Conservation (phyloP, 2,888 invertebrate genomes). For the Andrena bicolor region DNA sequence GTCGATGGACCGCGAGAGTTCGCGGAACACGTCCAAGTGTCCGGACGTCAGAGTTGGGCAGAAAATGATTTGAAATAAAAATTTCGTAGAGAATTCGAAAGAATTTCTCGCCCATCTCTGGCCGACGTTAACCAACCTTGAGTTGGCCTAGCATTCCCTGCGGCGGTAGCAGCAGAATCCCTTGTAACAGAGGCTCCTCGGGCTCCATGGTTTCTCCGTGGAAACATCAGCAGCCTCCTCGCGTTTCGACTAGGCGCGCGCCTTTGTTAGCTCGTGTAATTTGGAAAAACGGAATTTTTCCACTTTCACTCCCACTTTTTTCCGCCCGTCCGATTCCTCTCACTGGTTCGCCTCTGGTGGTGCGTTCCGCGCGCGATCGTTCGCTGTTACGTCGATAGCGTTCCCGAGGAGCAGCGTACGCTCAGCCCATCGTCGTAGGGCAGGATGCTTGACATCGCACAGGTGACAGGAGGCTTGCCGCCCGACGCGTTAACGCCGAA, state of each 20-base stretch:
- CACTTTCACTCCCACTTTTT: constrained; percentile 70
- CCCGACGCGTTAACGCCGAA: constrained; percentile 44
- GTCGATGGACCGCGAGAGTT: not conserved
- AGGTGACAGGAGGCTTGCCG: constrained; percentile 17
- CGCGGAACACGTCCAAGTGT: not conserved
- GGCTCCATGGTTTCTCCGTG: constrained; percentile 87
- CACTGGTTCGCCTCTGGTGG: constrained; percentile 49
- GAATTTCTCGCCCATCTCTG: too few relatives aligned
- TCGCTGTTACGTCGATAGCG: constrained; percentile 60
- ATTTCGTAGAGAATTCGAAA: too few relatives aligned
- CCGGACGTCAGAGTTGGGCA: too few relatives aligned
- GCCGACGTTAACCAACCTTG: constrained; percentile 91
- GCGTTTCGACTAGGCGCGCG: constrained; percentile 27
- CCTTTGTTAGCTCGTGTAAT: constrained; percentile 47
- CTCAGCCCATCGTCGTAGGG: constrained; percentile 68
- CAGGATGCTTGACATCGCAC: constrained; percentile 67
- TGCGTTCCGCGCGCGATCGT: constrained; percentile 38
- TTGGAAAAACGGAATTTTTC: constrained; percentile 58
- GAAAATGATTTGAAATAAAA: too few relatives aligned
- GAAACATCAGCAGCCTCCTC: constrained; percentile 52
- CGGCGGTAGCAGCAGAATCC: constrained; percentile 92
- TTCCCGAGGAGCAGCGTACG: constrained; percentile 27
- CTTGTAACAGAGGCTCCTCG: constrained; percentile 91
- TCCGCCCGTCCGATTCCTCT: constrained; percentile 54
- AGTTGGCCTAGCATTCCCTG: constrained; percentile 91